Evolutionary conservation across 2,113 vertebrate species (phyloP), one percentile per base, ranked within the genome.

Genomic region (Geococcyx californianus): DNA sequence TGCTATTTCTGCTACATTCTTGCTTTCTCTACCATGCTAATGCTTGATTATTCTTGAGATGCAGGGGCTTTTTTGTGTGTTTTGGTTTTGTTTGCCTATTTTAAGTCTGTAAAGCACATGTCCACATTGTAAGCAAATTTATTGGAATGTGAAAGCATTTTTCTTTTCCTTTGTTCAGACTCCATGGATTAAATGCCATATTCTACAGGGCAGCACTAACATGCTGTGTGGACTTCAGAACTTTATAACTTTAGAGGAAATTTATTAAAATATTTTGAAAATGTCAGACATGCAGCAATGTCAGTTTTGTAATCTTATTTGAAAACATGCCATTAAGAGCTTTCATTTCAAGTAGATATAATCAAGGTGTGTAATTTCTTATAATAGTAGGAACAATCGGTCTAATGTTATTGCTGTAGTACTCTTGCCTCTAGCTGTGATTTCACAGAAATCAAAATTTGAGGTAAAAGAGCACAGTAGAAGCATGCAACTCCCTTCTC

Each of bases 21-120:
- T 82, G 29, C 44, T 42, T 55, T 79, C 38, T 70, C 58, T 86
- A 7, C 36, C 44, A 17, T 73, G 38, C 17, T 69, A 69, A 62
- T 9, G 40, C 31, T 28, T 72, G 7, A 25, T 63, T 24, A 42
- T 79, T 86, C 67, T 31, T 40, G 38, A 80, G 23, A 82, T 9
- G 10, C 4, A 20, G 6, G 9, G 13, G 11, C 34, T 26, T 8
- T 25, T 0, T 5, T 18, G 18, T 16, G n/a, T 36, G 15, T 29
- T 74, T 69, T 60, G 14, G 8, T 11, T 63, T 81, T 6, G 14
- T 31, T 52, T 52, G 51, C 16, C 38, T 54, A 19, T 60, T 58
- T 54, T 13, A 6, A 18, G 21, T 63, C 72, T 76, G 7, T 33
- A 76, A 83, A 83, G 16, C 10, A 59, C 21, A 23, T 6, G 16